Evolutionary conservation across 1,140 invertebrate species (phyloP), one percentile per base, ranked within the genome.

Genomic region (Drosophila ohnishii): DNA sequence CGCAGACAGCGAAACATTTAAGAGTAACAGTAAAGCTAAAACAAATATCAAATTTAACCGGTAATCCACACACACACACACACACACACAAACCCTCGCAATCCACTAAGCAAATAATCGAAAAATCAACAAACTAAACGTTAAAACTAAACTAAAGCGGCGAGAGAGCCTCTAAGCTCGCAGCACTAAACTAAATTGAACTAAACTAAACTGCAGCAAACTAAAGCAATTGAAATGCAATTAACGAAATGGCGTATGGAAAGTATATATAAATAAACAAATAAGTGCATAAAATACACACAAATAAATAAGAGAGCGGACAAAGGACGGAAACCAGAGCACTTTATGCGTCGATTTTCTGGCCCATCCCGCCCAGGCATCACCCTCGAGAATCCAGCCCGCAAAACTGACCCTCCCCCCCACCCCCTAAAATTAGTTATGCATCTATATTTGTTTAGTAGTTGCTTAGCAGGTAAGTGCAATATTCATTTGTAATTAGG

Each of bases 401-500:
- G 28, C n/a, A 7, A 37, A 13, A 58, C 55, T 39, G 25, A 40
- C 40, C 55, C n/a, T n/a, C 16, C 11, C 37, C 32, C 6, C 13
- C n/a, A 13, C 40, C 16, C 37, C 22, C 66, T 53, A 50, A 37
- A 75, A 59, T 83, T 76, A 87, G 79, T 72, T 70, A 53, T 71
- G 53, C 60, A 86, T 74, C 73, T 70, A 51, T 69, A 59, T 63
- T 66, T 67, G 44, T 86, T 87, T 69, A 66, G 67, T 84, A 72
- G 40, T 74, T 81, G 63, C 64, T 72, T 90, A 78, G 80, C 80
- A 88, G 85, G 84, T 89, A 89, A 88, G 84, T 88, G 69, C 53
- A 60, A 76, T 83, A 39, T 75, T 67, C 42, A 71, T 65, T 69
- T 78, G 74, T 82, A 84, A 81, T 84, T 85, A 84, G 75, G 80